Evolutionary conservation across 2,888 invertebrate species (phyloP).

Genomic region (Mesorhabditis spiculigera): DNA sequence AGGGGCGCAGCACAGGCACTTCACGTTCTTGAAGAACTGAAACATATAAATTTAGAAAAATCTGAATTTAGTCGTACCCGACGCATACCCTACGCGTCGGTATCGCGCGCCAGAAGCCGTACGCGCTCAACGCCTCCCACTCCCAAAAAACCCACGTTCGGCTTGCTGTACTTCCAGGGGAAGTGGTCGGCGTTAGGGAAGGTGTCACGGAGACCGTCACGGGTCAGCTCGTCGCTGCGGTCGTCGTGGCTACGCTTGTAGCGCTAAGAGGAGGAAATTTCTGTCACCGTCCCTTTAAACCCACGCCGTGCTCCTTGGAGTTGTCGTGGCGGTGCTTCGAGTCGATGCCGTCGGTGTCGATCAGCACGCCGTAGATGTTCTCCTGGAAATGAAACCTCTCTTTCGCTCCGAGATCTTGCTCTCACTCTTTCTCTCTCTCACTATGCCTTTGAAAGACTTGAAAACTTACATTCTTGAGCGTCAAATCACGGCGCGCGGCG

Average conservation of each 20-base stretch:
- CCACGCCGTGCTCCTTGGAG: slow-evolving; percentile 16
- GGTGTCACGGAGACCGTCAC: not conserved
- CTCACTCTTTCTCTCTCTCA: not conserved
- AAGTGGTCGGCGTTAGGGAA: not conserved
- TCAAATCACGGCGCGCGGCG: slow-evolving; percentile 37
- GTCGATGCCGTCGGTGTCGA: slow-evolving; percentile 19
- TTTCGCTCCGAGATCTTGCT: not conserved
- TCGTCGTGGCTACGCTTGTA: not conserved
- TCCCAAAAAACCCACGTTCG: not conserved
- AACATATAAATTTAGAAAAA: slow-evolving; percentile 5
- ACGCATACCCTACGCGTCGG: no score
- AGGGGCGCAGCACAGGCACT: slow-evolving; percentile 41
- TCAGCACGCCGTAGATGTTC: slow-evolving; percentile 31
- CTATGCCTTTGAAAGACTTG: no score
- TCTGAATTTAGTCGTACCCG: no score
- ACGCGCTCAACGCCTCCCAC: not conserved
- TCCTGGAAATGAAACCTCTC: slow-evolving; percentile 16
- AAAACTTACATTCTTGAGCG: slow-evolving; percentile 29
- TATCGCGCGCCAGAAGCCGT: no score
- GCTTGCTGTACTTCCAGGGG: slow-evolving; percentile 3
- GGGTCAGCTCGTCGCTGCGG: not conserved
- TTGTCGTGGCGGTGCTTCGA: slow-evolving; percentile 9
- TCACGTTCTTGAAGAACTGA: slow-evolving; percentile 24
- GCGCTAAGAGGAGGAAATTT: not conserved
- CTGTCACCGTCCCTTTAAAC: slow-evolving; percentile 3